phyloP scores from a whole-genome alignment of 53 echinoderm and acorn worm species.

The Hippasteria phrygiana region DNA sequence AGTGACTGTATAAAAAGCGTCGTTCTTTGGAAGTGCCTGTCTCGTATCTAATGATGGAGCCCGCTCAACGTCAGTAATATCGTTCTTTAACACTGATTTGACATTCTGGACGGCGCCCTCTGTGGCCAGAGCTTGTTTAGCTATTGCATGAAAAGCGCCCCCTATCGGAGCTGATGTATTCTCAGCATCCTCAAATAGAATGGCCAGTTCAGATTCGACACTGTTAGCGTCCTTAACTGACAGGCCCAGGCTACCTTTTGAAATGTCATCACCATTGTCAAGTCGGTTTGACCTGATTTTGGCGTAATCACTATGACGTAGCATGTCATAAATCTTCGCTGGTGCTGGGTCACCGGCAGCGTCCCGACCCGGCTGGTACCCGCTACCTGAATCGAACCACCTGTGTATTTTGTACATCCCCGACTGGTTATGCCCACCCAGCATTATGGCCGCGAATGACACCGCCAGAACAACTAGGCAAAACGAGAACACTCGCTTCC shows the following conservation, averaged over 20 bases:
- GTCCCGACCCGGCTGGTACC: neutral
- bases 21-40: no score
- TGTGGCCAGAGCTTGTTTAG: neutral
- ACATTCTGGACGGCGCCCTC: neutral
- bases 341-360: neutral
- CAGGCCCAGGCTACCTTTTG: neutral
- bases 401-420: conserved; percentile 16
- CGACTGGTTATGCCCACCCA: conserved; percentile 18
- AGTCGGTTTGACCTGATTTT: neutral
- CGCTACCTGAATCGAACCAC: conserved; percentile 13
- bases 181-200: neutral
- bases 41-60: neutral
- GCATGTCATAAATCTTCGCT: neutral
- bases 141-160: neutral
- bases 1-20: neutral
- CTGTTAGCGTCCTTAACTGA: neutral
- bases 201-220: neutral
- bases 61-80: no score
- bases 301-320: neutral
- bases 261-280: neutral
- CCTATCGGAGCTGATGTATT: neutral
- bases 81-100: no score
- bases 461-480: conserved; percentile 27
- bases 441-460: neutral
- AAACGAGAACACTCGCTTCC: conserved; percentile 28